These are phyloP conservation scores for Circaetus gallicus DNA, from an alignment of 2,113 vertebrate genomes.

Conservation along the genomic window DNA sequence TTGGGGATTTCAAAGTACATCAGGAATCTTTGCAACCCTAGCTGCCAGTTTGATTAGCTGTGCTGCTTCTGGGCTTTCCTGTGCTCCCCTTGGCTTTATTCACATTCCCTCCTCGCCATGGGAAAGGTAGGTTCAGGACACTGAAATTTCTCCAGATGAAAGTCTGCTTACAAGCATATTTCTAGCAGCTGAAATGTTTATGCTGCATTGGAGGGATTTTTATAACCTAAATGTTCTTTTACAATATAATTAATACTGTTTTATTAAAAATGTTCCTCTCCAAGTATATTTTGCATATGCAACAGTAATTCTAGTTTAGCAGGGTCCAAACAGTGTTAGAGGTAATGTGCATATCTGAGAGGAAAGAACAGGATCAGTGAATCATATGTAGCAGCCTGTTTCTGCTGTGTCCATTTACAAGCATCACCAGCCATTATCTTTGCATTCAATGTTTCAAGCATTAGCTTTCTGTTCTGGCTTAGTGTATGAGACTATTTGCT, in stretches of 20 bases:
- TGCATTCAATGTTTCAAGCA: constrained; percentile 20
- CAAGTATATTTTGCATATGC: neutral
- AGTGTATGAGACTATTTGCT: constrained; percentile 13
- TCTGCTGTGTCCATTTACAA: neutral
- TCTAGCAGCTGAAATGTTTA: neutral
- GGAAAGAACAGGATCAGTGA: neutral
- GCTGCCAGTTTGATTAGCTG: neutral
- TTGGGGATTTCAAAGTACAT: constrained; percentile 1
- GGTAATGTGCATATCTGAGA: neutral
- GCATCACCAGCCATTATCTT: constrained; percentile 1
- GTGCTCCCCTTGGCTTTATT: neutral
- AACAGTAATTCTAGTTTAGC: neutral
- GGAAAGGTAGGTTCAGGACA: neutral
- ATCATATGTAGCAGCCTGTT: neutral
- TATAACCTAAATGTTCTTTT: neutral
- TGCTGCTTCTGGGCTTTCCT: neutral
- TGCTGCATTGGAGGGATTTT: neutral
- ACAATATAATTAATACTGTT: neutral
- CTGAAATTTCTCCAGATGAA: neutral
- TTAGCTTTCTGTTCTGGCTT: constrained; percentile 39
- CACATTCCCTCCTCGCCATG: neutral
- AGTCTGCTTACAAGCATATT: neutral
- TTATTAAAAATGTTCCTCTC: constrained; percentile 5
- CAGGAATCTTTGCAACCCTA: neutral
- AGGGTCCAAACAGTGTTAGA: neutral